Percentiles rank a stretch among this genome's conserved stretches.
Conservation (phyloP, 2,888 invertebrate species). For the Schrankia costaestrigalis region DNA sequence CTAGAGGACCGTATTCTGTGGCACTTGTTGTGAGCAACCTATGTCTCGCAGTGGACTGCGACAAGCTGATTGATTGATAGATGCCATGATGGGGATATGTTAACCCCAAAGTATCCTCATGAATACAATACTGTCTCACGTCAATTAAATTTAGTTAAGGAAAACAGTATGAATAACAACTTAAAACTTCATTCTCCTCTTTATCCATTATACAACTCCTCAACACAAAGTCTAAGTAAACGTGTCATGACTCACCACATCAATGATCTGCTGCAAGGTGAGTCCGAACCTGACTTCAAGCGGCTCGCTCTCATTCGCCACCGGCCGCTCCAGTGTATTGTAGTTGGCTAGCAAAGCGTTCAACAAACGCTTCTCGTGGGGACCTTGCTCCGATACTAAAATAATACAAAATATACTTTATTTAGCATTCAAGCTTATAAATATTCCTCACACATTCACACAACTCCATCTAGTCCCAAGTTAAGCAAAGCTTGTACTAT, state of each 20-base stretch:
- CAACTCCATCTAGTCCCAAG: no score
- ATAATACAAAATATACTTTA: conserved; percentile 14
- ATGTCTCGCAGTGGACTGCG: no score
- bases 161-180: background rate
- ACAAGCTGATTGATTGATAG: no score
- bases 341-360: conserved; percentile 90
- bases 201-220: conserved; percentile 7
- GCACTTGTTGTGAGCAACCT: no score
- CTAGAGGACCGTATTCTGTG: no score
- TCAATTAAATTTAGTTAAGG: no score
- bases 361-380: conserved; percentile 92
- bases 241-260: conserved; percentile 88
- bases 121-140: no score
- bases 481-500: no score
- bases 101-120: no score
- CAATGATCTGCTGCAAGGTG: conserved; percentile 95
- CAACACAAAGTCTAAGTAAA: conserved; percentile 17
- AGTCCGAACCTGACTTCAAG: conserved; percentile 95
- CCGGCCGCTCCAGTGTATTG: conserved; percentile 94
- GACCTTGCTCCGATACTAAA: conserved; percentile 93
- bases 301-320: conserved; percentile 94
- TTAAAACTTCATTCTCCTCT: background rate
- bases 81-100: no score
- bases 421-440: background rate
- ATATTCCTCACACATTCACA: no score